phyloP scores from a whole-genome alignment of 2,797 vertebrate species.

The Aulostomus chinensis region DNA sequence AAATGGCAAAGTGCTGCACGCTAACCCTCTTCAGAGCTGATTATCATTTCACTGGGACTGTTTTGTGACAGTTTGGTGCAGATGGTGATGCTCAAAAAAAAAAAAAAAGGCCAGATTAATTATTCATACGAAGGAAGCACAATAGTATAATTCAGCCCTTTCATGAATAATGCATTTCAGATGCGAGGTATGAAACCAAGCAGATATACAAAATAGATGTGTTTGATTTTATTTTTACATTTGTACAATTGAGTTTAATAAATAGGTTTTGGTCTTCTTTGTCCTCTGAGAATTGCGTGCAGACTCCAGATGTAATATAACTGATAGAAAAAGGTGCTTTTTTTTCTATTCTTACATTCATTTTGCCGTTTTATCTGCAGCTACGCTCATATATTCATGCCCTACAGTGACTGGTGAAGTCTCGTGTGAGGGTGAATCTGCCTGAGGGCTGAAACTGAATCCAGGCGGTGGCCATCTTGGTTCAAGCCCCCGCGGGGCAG shows the following conservation, averaged over 20 bases:
- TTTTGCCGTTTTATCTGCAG: no score
- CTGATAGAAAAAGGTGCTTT: no score
- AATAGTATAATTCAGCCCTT: constrained; percentile 46
- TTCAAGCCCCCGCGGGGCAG: constrained; percentile 22
- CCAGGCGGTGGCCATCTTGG: constrained; percentile 53
- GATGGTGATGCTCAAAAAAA: not conserved
- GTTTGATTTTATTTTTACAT: constrained; percentile 27
- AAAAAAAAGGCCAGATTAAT: constrained; percentile 43
- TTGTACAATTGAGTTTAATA: constrained; percentile 8
- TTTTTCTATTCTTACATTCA: no score
- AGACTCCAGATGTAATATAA: not conserved
- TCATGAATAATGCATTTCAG: constrained; percentile 59
- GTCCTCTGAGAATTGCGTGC: not conserved
- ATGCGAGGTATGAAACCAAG: constrained; percentile 39
- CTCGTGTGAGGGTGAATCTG: constrained; percentile 17
- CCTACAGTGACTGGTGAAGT: constrained; percentile 7
- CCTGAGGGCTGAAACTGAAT: constrained; percentile 32
- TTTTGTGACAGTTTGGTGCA: constrained; percentile 18
- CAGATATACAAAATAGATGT: constrained; percentile 14
- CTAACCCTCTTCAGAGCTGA: not conserved
- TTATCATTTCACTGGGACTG: constrained; percentile 18
- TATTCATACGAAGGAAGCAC: constrained; percentile 57
- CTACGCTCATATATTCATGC: no score
- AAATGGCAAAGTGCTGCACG: constrained; percentile 27
- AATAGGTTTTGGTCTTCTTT: not conserved